Evolutionary conservation across 2,113 vertebrate species (phyloP).

Genomic region (Mungos mungo): DNA sequence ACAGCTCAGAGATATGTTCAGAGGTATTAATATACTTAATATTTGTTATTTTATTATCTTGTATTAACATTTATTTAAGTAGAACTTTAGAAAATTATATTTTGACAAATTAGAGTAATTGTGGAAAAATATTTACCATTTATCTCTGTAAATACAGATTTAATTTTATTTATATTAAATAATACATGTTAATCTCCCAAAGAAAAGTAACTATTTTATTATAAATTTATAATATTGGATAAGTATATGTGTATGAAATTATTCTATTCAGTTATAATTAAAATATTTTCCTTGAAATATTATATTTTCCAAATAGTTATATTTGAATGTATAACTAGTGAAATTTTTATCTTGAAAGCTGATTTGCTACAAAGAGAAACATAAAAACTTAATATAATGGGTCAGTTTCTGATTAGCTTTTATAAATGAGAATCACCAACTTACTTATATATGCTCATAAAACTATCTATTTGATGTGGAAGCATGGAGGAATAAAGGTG

Average conservation of each 20-base stretch:
- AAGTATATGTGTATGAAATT: not conserved
- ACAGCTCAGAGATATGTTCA: not conserved
- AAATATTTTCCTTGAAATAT: not conserved
- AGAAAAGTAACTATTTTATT: not conserved
- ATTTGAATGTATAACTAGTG: not conserved
- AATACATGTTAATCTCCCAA: not conserved
- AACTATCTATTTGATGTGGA: not conserved
- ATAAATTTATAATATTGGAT: not conserved
- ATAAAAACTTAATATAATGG: not conserved
- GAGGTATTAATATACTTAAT: not conserved
- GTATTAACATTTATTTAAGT: not conserved
- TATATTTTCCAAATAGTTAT: not conserved
- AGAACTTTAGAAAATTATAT: not conserved
- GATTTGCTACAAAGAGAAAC: not conserved
- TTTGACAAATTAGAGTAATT: not conserved
- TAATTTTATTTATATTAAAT: constrained; percentile 19
- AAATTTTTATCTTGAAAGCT: not conserved
- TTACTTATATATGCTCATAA: not conserved
- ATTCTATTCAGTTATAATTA: not conserved
- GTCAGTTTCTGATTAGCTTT: not conserved
- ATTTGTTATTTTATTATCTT: not conserved
- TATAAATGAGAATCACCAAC: not conserved
- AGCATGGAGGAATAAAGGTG: not conserved
- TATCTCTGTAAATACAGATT: not conserved
- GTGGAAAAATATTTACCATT: not conserved